Evolutionary conservation across 2,888 invertebrate genomes (phyloP), one percentile per base, ranked within the genome.

Genomic region (Oeneis ivallda): DNA sequence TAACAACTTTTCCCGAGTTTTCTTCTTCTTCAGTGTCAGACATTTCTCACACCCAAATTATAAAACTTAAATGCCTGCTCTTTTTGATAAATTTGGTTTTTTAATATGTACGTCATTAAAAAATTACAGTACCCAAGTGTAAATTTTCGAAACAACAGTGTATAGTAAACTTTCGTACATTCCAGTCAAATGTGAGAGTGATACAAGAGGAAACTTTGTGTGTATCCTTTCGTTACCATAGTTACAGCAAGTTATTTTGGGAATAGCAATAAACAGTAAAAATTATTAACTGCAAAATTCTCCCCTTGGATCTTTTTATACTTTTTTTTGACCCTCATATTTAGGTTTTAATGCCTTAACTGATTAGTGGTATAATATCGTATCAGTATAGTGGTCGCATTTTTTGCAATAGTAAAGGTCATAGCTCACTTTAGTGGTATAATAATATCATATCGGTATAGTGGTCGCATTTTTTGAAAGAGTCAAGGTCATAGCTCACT

Each of bases 21-120:
- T 89, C 90, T 67, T 94, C 94, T 72, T 95, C 94, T 75, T 94
- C 95, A 71, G 93, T 93, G 83, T 95, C 94, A 65, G 94, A 94
- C 95, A 95, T 95, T 59, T 54, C 64, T 56, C 37, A 43, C 34
- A 32, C 15, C 19, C 58, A 58, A 26, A 34, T n/a, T 26, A 32
- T 0, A 34, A 53, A 53, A 47, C 1, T 15, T 15, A 8, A 5
- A 7, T 8, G n/a, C n/a, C n/a, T 45, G n/a, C 15, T 15, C 2
- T 15, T n/a, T 15, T 8, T 15, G 8, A 45, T 15, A 45, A 45
- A 45, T 45, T 45, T 7, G 13, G 13, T n/a, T 53, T n/a, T 32
- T 15, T 8, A 54, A 9, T 15, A n/a, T 9, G 26, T 50, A 26
- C 26, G 10, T 11, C 19, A 9, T 10, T 19, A 26, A 50, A 26